Base-by-base conservation (phyloP, 2,113 vertebrate genomes). In the Condylura cristata region DNA sequence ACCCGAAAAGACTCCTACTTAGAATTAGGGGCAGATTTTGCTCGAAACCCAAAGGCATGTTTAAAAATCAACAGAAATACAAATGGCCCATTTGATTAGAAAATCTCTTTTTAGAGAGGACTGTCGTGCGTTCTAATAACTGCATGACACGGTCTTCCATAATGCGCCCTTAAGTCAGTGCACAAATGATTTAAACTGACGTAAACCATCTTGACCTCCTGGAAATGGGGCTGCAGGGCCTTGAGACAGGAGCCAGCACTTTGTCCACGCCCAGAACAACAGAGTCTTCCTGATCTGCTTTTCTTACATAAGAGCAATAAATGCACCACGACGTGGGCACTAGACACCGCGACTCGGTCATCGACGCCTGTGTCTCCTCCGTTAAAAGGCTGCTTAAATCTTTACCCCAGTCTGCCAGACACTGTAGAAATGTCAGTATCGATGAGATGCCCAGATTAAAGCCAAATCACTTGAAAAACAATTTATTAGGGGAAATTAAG, bases 401-500 rank as follows among this genome's bases (percentile, higher is more conserved):
- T 63, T 34, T 53, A n/a, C 28, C 13, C 51, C 14, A 7, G 24
- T 34, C 51, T 72, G 16, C n/a, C 70, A 7, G 34, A 48, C n/a
- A 65, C 20, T 80, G 60, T 72, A 63, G 53, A 92, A 80, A 76
- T 81, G 37, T 83, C 78, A 89, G 51, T 60, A 84, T 63, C 68
- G 44, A 87, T 58, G 56, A 86, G 3, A 37, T 44, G 16, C 14
- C 9, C 16, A 92, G 37, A 76, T 80, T 80, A 84, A 86, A 86
- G 41, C 5, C 16, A 44, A 89, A 16, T 61, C 44, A 84, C 39
- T 79, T 74, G 20, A 17, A 93, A 87, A 95, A 68, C 39, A 58
- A 90, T 79, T 46, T 82, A 16, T 83, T 89, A 80, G 80, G 46
- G 9, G 17, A 93, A 74, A 72, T 78, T 56, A 93, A 85, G 66